Percentiles rank a stretch among this genome's conserved stretches.
Conservation (phyloP, 2,888 invertebrate species). For the Drosophila borborema region DNA sequence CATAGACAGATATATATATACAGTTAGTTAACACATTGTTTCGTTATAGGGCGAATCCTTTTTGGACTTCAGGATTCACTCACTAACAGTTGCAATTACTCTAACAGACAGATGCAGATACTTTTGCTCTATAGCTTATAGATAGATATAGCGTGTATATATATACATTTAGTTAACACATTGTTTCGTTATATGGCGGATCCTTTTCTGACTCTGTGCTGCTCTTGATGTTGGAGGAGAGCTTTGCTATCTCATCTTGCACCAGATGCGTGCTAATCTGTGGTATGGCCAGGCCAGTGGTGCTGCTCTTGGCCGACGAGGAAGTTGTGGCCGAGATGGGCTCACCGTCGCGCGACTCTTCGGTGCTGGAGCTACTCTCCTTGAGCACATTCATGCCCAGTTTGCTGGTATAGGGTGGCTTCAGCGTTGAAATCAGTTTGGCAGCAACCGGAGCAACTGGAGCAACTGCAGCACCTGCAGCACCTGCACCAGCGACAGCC, state of each 20-base stretch:
- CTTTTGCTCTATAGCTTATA: neutral
- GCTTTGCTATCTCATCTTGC: slow-evolving; percentile 85
- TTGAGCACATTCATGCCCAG: slow-evolving; percentile 84
- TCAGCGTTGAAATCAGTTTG: slow-evolving; percentile 83
- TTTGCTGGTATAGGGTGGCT: slow-evolving; percentile 81
- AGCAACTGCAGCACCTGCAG: slow-evolving; percentile 53
- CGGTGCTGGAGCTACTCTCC: slow-evolving; percentile 85
- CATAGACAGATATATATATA: neutral
- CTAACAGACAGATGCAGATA: slow-evolving; percentile 4
- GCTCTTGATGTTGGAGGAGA: slow-evolving; percentile 85
- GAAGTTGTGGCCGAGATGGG: slow-evolving; percentile 52
- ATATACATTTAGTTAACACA: slow-evolving; percentile 80
- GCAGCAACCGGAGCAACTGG: slow-evolving; percentile 60
- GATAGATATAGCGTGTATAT: neutral
- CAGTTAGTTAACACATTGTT: slow-evolving; percentile 5
- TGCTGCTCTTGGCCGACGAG: slow-evolving; percentile 56
- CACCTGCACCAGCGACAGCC: slow-evolving; percentile 17
- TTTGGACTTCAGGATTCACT: neutral
- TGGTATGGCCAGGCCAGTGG: slow-evolving; percentile 76
- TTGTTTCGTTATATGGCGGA: slow-evolving; percentile 85
- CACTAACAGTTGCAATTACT: slow-evolving; percentile 8
- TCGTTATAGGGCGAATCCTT: neutral
- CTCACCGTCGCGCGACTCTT: slow-evolving; percentile 84
- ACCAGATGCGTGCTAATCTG: slow-evolving; percentile 85
- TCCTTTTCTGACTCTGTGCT: slow-evolving; percentile 85